Evolutionary conservation across 2,888 invertebrate species (phyloP), one percentile per base, ranked within the genome.

Genomic region (Drosophila atroscutellata): DNA sequence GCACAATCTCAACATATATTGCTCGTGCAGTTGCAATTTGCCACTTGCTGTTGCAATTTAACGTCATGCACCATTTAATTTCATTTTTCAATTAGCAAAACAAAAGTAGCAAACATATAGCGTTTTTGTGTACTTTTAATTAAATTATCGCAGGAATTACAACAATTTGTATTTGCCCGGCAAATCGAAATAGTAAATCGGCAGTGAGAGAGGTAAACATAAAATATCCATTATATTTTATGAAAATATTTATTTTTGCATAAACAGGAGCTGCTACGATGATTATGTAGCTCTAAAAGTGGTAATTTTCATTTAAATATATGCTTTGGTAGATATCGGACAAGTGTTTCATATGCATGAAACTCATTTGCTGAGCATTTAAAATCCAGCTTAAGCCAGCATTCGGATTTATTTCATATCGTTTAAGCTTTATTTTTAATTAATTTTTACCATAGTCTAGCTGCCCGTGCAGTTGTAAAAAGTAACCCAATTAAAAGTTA

Each of bases 1-100:
- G 15, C 15, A 20, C 6, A 47, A 51, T 56, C 5, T n/a, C 36
- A 37, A 20, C 24, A 59, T 47, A 57, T 55, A 56, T 70, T 42
- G 62, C 32, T 34, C 50, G 57, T 37, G 45, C 39, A 50, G 58
- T 54, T 50, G 50, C 56, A 26, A 18, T 37, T 51, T 36, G 39
- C 24, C 42, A 64, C 55, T 72, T 75, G 61, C 55, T 42, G 56
- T 47, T 57, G 28, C 54, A 60, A 49, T 64, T 57, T 32, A 24
- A 18, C 58, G 47, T 49, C 57, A 55, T 59, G 58, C n/a, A 58
- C 15, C 65, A 64, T 62, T 62, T 82, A 75, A 72, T 73, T 83
- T 59, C 47, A 83, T 81, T 83, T 81, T 81, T 80, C 73, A 81
- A 81, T 81, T 83, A 80, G 83, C 47, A 73, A 76, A 80, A 68